A percentile compares a stretch with the other conserved stretches of the same genome.
Conservation (phyloP, 2,888 invertebrate species). For the Endotricha flammealis region DNA sequence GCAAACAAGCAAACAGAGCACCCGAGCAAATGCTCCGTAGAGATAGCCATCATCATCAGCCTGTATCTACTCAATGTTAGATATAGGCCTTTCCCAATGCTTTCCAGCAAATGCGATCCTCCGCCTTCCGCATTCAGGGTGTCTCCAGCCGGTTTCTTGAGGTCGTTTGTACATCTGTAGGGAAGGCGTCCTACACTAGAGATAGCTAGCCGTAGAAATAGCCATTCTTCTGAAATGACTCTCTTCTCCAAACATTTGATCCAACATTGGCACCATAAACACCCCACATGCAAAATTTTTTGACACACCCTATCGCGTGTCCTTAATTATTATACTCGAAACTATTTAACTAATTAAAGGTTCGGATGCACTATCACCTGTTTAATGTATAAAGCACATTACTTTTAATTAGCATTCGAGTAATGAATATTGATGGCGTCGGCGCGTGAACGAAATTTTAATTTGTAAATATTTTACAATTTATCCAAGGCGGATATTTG, state of each 20-base stretch:
- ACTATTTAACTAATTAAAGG: conserved; percentile 21
- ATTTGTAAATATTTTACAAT: conserved; percentile 2
- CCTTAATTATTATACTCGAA: conserved; percentile 13
- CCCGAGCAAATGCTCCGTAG: no score
- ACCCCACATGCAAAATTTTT: conserved; percentile 8
- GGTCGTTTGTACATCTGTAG: no score
- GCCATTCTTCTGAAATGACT: not conserved
- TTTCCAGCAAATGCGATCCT: no score
- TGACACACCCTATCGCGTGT: conserved; percentile 7
- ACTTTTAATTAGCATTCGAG: conserved; percentile 27
- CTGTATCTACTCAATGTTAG: no score
- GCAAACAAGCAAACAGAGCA: no score
- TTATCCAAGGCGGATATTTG: no score
- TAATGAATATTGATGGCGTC: conserved; percentile 9
- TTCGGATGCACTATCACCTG: conserved; percentile 19
- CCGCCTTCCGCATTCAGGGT: no score
- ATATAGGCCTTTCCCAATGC: no score
- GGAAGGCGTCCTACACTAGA: no score
- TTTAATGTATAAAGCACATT: conserved; percentile 24
- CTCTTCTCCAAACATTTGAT: conserved; percentile 3
- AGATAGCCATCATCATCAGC: no score
- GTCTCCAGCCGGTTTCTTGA: no score
- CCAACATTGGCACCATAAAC: conserved; percentile 1
- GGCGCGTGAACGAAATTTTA: conserved; percentile 1
- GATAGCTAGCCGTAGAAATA: no score